A percentile compares a stretch with the other conserved stretches of the same genome.
phyloP scores from a whole-genome alignment of 2,888 invertebrate species.

The Clepsis dumicolana region DNA sequence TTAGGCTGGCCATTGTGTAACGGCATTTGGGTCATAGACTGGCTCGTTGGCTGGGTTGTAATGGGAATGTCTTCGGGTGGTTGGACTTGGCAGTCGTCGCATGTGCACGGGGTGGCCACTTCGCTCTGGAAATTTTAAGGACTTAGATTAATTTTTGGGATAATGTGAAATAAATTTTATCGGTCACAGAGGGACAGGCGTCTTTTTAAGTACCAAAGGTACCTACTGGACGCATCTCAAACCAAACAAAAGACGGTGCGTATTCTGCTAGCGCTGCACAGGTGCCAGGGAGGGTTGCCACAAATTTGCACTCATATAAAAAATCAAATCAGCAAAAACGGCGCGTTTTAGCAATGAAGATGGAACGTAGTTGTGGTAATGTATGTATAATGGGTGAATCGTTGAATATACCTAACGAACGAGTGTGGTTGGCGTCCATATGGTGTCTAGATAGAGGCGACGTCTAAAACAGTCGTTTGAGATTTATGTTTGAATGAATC shows the following conservation, averaged over 20 bases:
- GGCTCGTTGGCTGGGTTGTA: slow-evolving; percentile 54
- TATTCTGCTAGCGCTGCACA: too few species aligned
- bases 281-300: too few species aligned
- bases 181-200: too few species aligned
- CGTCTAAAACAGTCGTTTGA: background rate
- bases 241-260: too few species aligned
- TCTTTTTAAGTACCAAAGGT: too few species aligned
- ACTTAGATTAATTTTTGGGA: background rate
- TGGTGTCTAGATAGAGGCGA: background rate
- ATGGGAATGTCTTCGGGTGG: slow-evolving; percentile 51
- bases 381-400: background rate
- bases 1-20: slow-evolving; percentile 63
- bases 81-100: slow-evolving; percentile 75
- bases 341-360: background rate
- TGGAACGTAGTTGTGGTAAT: background rate
- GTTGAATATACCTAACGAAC: too few species aligned
- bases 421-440: background rate
- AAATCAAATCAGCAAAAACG: background rate
- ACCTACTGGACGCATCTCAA: too few species aligned
- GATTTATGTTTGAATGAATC: too few species aligned
- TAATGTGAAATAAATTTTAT: background rate
- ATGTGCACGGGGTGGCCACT: slow-evolving; percentile 77
- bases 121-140: slow-evolving; percentile 72
- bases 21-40: slow-evolving; percentile 48
- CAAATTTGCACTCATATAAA: background rate